A percentile compares a stretch with the other conserved stretches of the same genome.
phyloP scores from a whole-genome alignment of 1,140 invertebrate species.

The Bombus sylvicola region DNA sequence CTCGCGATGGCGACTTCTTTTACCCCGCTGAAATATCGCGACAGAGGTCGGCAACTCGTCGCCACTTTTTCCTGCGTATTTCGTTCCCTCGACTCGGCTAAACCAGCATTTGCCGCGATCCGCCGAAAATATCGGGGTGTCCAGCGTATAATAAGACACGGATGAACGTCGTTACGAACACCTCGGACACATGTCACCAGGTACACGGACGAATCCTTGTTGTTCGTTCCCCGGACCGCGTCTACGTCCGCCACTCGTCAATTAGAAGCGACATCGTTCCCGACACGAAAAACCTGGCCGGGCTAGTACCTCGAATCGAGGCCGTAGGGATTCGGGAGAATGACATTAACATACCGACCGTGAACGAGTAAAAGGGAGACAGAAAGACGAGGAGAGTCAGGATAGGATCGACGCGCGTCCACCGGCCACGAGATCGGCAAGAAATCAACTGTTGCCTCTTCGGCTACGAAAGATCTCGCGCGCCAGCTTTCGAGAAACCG shows the following conservation, averaged over 20 bases:
- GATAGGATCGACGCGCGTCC: not conserved
- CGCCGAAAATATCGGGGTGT: slow-evolving; percentile 68
- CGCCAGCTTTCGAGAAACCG: slow-evolving; percentile 68
- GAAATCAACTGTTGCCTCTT: slow-evolving; percentile 52
- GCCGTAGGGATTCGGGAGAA: slow-evolving; percentile 73
- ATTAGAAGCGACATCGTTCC: slow-evolving; percentile 77
- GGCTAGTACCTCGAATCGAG: slow-evolving; percentile 72
- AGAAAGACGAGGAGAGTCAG: not conserved
- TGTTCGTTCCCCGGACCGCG: slow-evolving; percentile 27
- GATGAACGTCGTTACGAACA: slow-evolving; percentile 70
- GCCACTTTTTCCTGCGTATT: slow-evolving; percentile 34
- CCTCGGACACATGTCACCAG: slow-evolving; percentile 75
- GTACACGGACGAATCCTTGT: slow-evolving; percentile 35
- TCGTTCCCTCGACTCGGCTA: too few relatives aligned
- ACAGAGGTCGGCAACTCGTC: not conserved
- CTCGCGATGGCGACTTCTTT: slow-evolving; percentile 10
- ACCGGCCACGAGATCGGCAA: slow-evolving; percentile 47
- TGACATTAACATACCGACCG: slow-evolving; percentile 78
- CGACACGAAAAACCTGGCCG: slow-evolving; percentile 74
- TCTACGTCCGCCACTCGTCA: slow-evolving; percentile 73
- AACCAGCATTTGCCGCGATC: slow-evolving; percentile 65
- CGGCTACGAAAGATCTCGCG: not conserved
- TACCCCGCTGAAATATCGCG: slow-evolving; percentile 15
- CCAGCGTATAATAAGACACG: slow-evolving; percentile 73
- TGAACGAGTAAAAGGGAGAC: slow-evolving; percentile 34